Percentiles rank a stretch among this genome's conserved stretches.
phyloP scores from a whole-genome alignment of 2,888 invertebrate genomes.

The Coleophora deauratella region DNA sequence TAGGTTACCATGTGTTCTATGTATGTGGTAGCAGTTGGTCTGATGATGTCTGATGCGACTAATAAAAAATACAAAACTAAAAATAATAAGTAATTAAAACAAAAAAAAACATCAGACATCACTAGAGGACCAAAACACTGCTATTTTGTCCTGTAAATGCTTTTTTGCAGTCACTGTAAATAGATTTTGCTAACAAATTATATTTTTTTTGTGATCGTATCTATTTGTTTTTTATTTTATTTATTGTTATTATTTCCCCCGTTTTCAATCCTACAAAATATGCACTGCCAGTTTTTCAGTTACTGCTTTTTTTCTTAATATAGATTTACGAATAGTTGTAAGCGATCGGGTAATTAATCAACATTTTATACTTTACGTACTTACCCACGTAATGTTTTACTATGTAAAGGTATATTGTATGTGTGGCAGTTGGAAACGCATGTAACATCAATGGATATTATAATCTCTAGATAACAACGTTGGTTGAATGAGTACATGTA shows the following conservation, averaged over 20 bases:
- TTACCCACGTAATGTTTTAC: neutral
- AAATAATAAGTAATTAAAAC: neutral
- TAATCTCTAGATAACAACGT: no score
- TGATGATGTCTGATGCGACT: neutral
- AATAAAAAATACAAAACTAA: neutral
- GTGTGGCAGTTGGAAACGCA: neutral
- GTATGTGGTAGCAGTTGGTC: slow-evolving; percentile 10
- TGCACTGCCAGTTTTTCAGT: neutral
- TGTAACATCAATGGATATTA: no score
- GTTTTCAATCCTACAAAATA: neutral
- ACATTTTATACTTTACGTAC: no score
- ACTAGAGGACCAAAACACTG: no score
- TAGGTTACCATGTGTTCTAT: slow-evolving; percentile 22
- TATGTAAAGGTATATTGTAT: neutral
- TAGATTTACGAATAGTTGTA: neutral
- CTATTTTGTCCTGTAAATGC: slow-evolving; percentile 4
- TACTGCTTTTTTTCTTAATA: neutral
- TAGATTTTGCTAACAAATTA: slow-evolving; percentile 61
- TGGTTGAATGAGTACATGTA: no score
- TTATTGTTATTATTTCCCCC: slow-evolving; percentile 18
- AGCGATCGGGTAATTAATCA: no score
- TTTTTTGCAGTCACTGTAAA: slow-evolving; percentile 53
- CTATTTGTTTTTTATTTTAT: slow-evolving; percentile 32
- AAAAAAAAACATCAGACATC: no score
- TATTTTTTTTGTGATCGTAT: slow-evolving; percentile 65